These are phyloP conservation scores for Leuciscus waleckii DNA, from an alignment of 2,797 vertebrate genomes.

Conservation along the genomic window DNA sequence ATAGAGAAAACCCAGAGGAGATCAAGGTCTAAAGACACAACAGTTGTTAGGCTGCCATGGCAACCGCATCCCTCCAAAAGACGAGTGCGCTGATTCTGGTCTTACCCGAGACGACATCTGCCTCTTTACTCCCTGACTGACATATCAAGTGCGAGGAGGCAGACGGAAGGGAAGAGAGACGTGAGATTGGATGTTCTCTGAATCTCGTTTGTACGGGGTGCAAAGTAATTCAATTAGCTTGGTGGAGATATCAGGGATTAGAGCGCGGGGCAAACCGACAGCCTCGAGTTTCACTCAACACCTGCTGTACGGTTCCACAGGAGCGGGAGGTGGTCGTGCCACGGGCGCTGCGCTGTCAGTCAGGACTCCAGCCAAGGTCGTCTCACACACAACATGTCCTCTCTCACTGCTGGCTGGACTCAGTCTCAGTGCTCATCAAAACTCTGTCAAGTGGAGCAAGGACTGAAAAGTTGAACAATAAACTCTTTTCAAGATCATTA, in stretches of 20 bases:
- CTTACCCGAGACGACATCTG: slow-evolving; percentile 24
- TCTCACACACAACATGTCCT: neutral
- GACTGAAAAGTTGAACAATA: neutral
- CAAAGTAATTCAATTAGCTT: slow-evolving; percentile 68
- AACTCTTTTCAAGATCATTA: neutral
- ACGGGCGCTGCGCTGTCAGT: neutral
- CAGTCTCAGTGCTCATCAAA: neutral
- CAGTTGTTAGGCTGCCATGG: slow-evolving; percentile 56
- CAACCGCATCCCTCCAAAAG: slow-evolving; percentile 56
- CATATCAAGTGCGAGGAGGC: slow-evolving; percentile 2
- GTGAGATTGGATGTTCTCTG: slow-evolving; percentile 8
- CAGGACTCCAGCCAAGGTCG: neutral
- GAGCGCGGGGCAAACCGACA: neutral
- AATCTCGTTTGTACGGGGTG: slow-evolving; percentile 14
- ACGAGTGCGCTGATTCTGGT: slow-evolving; percentile 10
- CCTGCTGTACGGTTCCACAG: neutral
- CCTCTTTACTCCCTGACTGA: neutral
- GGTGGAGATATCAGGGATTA: slow-evolving; percentile 62
- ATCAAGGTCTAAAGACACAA: slow-evolving; percentile 44
- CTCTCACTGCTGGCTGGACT: neutral
- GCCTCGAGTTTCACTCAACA: neutral
- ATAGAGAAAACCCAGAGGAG: neutral
- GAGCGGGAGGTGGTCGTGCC: neutral
- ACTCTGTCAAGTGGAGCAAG: neutral
- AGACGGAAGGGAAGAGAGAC: neutral